These are phyloP conservation scores for Raja brachyura DNA, from an alignment of 2,113 vertebrate genomes.

Conservation along the genomic window DNA sequence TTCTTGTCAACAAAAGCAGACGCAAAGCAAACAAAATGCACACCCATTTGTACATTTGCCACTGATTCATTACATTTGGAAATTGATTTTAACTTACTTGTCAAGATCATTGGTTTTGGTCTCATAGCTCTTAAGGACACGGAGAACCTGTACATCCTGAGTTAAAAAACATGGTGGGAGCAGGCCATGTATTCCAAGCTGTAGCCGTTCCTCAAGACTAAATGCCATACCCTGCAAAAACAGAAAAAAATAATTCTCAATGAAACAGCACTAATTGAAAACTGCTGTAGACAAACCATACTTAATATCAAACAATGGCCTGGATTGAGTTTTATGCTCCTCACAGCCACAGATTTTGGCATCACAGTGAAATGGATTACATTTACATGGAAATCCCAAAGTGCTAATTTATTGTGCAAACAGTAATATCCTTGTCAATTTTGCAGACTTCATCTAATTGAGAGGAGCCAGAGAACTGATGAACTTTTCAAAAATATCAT, in stretches of 20 bases:
- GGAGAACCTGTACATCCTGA: slow-evolving; percentile 87
- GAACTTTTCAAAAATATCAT: too few relatives aligned
- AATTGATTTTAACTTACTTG: slow-evolving; percentile 63
- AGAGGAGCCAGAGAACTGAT: neutral
- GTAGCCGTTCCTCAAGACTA: slow-evolving; percentile 83
- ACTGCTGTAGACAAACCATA: neutral
- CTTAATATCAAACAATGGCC: neutral
- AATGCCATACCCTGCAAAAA: slow-evolving; percentile 87
- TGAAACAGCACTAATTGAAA: neutral
- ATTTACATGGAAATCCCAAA: neutral
- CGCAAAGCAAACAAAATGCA: neutral
- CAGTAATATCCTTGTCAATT: neutral
- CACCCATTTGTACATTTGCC: neutral
- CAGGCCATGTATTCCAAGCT: slow-evolving; percentile 92
- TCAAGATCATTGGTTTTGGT: slow-evolving; percentile 77
- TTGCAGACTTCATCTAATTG: neutral
- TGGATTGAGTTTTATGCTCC: too few relatives aligned
- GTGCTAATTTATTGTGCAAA: neutral
- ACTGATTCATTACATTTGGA: neutral
- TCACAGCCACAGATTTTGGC: too few relatives aligned
- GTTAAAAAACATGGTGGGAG: slow-evolving; percentile 92
- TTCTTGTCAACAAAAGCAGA: neutral
- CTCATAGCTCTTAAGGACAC: slow-evolving; percentile 89
- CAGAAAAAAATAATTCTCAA: neutral
- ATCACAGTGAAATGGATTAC: too few relatives aligned